These are phyloP conservation scores for Lysandra bellargus DNA, from an alignment of 2,888 invertebrate species.

Conservation along the genomic window DNA sequence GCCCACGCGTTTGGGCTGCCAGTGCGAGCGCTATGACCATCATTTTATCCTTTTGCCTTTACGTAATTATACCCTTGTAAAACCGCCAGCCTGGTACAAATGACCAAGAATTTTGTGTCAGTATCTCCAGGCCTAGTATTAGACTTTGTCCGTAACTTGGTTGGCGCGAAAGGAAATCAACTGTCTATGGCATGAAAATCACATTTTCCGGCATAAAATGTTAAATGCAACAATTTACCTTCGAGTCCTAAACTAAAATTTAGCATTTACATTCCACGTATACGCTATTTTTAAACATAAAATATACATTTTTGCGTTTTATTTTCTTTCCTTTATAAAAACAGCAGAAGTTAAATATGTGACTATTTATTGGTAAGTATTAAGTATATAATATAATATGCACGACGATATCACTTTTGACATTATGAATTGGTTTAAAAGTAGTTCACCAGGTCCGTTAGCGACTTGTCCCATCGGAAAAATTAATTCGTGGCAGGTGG, in stretches of 20 bases:
- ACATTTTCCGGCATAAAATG: neutral
- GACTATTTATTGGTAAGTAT: neutral
- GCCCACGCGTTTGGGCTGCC: no score
- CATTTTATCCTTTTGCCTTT: no score
- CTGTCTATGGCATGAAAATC: neutral
- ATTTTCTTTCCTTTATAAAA: neutral
- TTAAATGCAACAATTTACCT: neutral
- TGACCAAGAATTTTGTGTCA: no score
- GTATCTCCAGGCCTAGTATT: no score
- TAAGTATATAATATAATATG: no score
- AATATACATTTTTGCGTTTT: neutral
- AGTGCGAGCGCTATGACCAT: no score
- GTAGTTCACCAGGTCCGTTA: no score
- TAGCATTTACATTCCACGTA: neutral
- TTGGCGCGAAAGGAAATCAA: neutral
- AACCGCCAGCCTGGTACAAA: no score
- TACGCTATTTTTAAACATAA: neutral
- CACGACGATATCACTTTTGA: neutral
- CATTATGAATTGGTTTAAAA: neutral
- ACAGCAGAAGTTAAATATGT: neutral
- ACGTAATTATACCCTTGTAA: no score
- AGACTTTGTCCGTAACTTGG: neutral
- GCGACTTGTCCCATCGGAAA: no score
- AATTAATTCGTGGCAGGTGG: no score
- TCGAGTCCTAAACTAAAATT: neutral